Base-by-base conservation (phyloP, 2,888 invertebrate species). In the Amblyjoppa fuscipennis region DNA sequence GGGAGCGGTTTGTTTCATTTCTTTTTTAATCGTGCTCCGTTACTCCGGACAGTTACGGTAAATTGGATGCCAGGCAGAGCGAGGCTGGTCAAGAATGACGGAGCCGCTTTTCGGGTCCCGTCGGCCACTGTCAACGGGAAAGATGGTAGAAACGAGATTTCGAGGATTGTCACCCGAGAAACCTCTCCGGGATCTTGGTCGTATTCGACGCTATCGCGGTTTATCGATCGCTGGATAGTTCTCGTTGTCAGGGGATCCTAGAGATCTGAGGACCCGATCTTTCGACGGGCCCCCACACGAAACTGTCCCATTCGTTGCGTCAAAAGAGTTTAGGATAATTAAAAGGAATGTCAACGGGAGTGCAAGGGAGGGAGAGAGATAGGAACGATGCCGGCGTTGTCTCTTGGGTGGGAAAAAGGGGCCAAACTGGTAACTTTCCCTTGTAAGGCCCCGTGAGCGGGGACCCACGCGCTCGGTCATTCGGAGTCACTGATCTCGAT, bases 11-110 rank as follows among this genome's bases (percentile, higher is more conserved):
- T 25, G 66, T 66, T 45, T 34, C 16, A 34, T 0, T 31, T 70
- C 16, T 70, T 66, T 66, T 68, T 79, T 66, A 53, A 82, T 76
- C 68, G 64, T 59, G 76, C 90, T 94, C 94, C 91, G 95, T 95
- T 91, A 95, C 95, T 66, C 49, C 95, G 94, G 51, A 85, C 95
- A 94, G 87, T 95, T 95, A 91, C 95, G 95, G 81, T 95, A 92
- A 91, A 85, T 95, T 95, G 93, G 95, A 95, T 94, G 94, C 94
- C 95, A 93, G 6, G 90, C 53, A 80, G 53, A 45, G 66, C 59
- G 68, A 25, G 28, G 49, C 69, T 69, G 83, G 64, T 81, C 75
- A 70, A 53, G 83, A 83, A 87, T 85, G 87, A 85, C 85, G 56
- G 68, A 76, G 80, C 71, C 59, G 78, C 53, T 77, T 81, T 64